Evolutionary conservation across 2,888 invertebrate genomes (phyloP).

Genomic region (Capitulum mitella): DNA sequence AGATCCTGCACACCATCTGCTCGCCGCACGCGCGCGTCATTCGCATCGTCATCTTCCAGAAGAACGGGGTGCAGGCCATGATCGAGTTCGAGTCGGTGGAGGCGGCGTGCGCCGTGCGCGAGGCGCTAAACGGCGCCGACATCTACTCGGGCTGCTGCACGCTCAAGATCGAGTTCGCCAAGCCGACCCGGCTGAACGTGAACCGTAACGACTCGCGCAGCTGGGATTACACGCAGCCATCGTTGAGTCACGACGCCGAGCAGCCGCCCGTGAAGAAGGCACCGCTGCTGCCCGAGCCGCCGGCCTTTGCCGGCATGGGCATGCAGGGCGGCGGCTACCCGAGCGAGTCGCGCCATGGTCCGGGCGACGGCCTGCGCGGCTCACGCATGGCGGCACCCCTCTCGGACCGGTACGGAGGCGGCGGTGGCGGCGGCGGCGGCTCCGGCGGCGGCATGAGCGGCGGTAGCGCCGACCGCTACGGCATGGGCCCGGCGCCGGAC

Average conservation of each 20-base stretch:
- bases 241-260: not conserved
- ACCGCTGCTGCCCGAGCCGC: slow-evolving; percentile 26
- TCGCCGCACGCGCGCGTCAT: slow-evolving; percentile 89
- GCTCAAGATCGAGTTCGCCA: slow-evolving; percentile 26
- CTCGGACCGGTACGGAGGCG: not conserved
- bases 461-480: not conserved
- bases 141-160: slow-evolving; percentile 29
- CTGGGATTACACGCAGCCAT: slow-evolving; percentile 24
- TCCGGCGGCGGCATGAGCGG: too few species aligned
- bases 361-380: not conserved
- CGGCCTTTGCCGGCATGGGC: not conserved
- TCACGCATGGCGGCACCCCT: not conserved
- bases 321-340: not conserved
- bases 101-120: slow-evolving; percentile 24
- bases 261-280: slow-evolving; percentile 15
- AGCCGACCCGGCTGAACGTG: slow-evolving; percentile 24
- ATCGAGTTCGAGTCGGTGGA: slow-evolving; percentile 58
- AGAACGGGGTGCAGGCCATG: slow-evolving; percentile 97
- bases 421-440: slow-evolving; percentile 9
- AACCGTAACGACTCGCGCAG: slow-evolving; percentile 22
- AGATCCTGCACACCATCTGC: slow-evolving; percentile 96
- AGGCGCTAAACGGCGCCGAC: slow-evolving; percentile 25
- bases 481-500: not conserved
- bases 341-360: not conserved
- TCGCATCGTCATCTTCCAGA: slow-evolving; percentile 97